These are phyloP conservation scores for Yponomeuta malinellus DNA, from an alignment of 2,888 invertebrate species.

Conservation along the genomic window DNA sequence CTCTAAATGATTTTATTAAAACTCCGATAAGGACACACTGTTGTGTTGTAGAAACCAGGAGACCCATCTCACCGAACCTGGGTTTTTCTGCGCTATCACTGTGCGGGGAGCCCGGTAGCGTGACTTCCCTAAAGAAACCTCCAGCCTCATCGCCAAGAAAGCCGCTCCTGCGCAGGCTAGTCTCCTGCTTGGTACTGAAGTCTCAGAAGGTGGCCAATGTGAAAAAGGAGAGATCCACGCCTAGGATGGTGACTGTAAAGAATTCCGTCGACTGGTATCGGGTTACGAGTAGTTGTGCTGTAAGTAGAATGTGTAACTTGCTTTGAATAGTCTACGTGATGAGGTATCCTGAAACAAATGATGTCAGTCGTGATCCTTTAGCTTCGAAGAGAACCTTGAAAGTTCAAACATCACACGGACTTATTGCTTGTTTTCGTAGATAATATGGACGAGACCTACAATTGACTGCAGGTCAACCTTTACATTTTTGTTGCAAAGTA, in stretches of 20 bases:
- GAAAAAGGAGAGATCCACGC: constrained; percentile 16
- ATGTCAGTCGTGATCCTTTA: too few species aligned
- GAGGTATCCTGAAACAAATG: too few species aligned
- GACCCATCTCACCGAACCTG: not conserved
- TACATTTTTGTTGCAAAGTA: too few species aligned
- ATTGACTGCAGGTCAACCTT: too few species aligned
- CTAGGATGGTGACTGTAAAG: constrained; percentile 21
- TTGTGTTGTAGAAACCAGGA: not conserved
- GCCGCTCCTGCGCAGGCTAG: constrained; percentile 50
- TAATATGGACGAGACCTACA: too few species aligned
- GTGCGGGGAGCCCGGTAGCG: not conserved
- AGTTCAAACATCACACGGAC: too few species aligned
- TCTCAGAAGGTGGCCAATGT: constrained; percentile 27
- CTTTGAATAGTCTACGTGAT: too few species aligned
- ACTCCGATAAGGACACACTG: too few species aligned
- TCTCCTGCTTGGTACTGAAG: constrained; percentile 56
- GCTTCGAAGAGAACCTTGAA: too few species aligned
- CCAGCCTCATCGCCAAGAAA: constrained; percentile 30
- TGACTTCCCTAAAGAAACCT: not conserved
- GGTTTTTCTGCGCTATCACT: not conserved
- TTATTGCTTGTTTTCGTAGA: too few species aligned
- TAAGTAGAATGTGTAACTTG: not conserved
- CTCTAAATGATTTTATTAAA: too few species aligned
- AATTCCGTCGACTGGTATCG: constrained; percentile 57
- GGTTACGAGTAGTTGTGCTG: constrained; percentile 28